phyloP scores from a whole-genome alignment of 1,140 invertebrate species.

The Hyles vespertilio region DNA sequence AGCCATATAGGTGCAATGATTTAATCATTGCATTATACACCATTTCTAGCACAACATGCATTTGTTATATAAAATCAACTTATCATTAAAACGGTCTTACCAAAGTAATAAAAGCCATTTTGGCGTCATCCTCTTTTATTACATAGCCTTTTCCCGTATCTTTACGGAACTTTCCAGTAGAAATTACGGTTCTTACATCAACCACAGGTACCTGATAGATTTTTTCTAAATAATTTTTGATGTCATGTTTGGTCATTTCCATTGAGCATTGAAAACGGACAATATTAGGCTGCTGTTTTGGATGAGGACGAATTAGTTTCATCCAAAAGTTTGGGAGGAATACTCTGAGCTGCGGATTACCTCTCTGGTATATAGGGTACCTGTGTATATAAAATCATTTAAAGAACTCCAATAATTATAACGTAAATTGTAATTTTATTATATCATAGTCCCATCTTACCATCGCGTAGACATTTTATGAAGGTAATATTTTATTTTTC shows the following conservation, averaged over 20 bases:
- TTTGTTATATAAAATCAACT: too few relatives aligned
- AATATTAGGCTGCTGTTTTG: slow-evolving; percentile 82
- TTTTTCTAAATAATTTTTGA: slow-evolving; percentile 95
- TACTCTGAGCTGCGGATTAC: slow-evolving; percentile 91
- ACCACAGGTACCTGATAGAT: slow-evolving; percentile 91
- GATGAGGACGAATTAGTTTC: slow-evolving; percentile 85
- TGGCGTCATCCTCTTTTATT: slow-evolving; percentile 89
- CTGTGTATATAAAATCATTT: slow-evolving; percentile 46
- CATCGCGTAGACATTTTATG: slow-evolving; percentile 52
- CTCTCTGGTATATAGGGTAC: slow-evolving; percentile 92
- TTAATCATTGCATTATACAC: too few relatives aligned
- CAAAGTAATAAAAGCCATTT: slow-evolving; percentile 87
- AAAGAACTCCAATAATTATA: background rate
- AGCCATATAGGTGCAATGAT: too few relatives aligned
- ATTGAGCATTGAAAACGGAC: slow-evolving; percentile 91
- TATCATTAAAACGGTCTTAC: slow-evolving; percentile 74
- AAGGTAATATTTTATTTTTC: slow-evolving; percentile 3
- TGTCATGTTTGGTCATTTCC: slow-evolving; percentile 91
- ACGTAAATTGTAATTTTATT: background rate
- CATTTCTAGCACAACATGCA: too few relatives aligned
- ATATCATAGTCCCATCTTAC: slow-evolving; percentile 26
- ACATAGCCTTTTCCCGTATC: slow-evolving; percentile 78
- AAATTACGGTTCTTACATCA: slow-evolving; percentile 84
- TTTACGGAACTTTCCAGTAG: slow-evolving; percentile 77
- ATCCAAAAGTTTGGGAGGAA: slow-evolving; percentile 97